Percentiles rank a stretch among this genome's conserved stretches.
Evolutionary conservation across 1,140 invertebrate species (phyloP).

Genomic region (Cydia strobilella): DNA sequence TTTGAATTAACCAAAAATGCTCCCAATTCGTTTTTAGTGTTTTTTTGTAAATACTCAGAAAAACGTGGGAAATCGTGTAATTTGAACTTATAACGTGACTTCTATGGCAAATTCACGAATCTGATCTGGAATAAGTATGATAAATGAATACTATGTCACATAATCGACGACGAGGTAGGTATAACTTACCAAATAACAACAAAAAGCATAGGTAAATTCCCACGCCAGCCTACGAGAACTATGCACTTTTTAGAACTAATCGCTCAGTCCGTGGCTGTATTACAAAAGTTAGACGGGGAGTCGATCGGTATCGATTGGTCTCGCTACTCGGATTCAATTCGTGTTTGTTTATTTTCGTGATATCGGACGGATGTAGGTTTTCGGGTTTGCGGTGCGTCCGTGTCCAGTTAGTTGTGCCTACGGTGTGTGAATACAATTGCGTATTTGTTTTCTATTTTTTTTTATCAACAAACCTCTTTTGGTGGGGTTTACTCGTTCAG

Average conservation of each 20-base stretch:
- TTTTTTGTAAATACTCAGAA: no score
- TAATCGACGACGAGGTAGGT: neutral
- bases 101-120: no score
- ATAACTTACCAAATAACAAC: neutral
- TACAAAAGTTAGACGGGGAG: constrained; percentile 68
- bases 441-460: constrained; percentile 36
- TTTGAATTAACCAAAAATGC: no score
- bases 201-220: neutral
- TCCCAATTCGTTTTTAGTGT: no score
- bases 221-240: neutral
- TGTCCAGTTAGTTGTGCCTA: constrained; percentile 66
- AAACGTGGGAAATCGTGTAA: no score
- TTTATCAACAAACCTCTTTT: constrained; percentile 33
- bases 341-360: constrained; percentile 67
- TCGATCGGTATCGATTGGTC: constrained; percentile 65
- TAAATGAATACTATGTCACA: no score
- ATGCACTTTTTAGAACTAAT: constrained; percentile 7
- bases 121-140: no score
- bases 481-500: neutral
- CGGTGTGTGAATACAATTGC: constrained; percentile 57
- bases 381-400: constrained; percentile 71
- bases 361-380: constrained; percentile 74
- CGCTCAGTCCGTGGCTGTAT: constrained; percentile 42
- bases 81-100: no score
- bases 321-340: constrained; percentile 50